Conservation (phyloP, 2,113 vertebrate genomes). For the Erpornis zantholeuca region DNA sequence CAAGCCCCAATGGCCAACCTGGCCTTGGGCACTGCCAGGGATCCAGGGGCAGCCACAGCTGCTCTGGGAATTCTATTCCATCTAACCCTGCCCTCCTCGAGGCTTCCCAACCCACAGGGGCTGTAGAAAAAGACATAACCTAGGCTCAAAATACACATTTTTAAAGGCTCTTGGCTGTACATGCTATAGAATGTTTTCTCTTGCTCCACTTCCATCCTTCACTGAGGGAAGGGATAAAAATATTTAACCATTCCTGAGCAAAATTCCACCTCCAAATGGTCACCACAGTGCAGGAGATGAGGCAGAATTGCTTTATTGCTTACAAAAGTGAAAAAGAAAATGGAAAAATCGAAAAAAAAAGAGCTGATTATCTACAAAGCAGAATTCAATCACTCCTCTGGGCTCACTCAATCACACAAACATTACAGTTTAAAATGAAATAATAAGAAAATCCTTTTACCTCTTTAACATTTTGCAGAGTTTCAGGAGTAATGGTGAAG, state of each 20-base stretch:
- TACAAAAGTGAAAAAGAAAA: neutral
- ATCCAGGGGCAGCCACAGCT: neutral
- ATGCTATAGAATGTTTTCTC: neutral
- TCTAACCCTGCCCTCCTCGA: neutral
- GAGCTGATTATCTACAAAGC: neutral
- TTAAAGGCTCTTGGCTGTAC: neutral
- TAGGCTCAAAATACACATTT: neutral
- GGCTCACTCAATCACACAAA: neutral
- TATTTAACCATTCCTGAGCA: neutral
- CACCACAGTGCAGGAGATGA: neutral
- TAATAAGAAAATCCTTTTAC: conserved; percentile 47
- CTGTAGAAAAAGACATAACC: neutral
- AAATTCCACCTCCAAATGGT: neutral
- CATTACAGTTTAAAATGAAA: neutral
- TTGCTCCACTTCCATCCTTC: neutral
- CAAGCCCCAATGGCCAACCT: neutral
- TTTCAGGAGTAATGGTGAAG: conserved; percentile 94
- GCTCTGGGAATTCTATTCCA: neutral
- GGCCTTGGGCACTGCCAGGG: neutral
- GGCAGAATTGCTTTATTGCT: neutral
- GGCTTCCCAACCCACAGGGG: neutral
- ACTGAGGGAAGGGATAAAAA: neutral
- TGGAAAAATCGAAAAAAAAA: too few relatives aligned
- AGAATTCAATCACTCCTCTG: neutral
- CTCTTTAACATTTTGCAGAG: conserved; percentile 90